These are phyloP conservation scores for Phycodurus eques DNA, from an alignment of 2,113 vertebrate species.

Conservation along the genomic window DNA sequence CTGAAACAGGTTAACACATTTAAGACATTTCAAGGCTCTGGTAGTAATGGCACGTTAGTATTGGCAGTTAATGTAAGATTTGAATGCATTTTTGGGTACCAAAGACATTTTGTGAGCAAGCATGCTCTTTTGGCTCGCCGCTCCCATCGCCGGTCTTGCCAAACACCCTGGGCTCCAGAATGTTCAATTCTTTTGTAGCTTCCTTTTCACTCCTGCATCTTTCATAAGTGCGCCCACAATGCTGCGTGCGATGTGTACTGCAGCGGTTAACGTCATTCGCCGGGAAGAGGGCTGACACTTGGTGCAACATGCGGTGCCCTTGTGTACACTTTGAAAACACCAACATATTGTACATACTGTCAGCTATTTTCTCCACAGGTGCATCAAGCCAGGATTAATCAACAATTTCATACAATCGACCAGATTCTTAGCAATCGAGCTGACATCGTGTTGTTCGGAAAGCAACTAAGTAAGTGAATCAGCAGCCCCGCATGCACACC, in stretches of 20 bases:
- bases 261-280: conserved; percentile 12
- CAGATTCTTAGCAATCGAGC: neutral
- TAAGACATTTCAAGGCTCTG: conserved; percentile 28
- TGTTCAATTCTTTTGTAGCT: conserved; percentile 41
- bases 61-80: neutral
- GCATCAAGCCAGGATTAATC: neutral
- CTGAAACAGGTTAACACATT: neutral
- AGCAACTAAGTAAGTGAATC: neutral
- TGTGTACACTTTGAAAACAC: conserved; percentile 1
- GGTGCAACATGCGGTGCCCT: neutral
- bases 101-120: conserved; percentile 20
- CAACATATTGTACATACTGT: conserved; percentile 1
- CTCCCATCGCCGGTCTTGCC: conserved; percentile 7
- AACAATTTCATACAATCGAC: neutral
- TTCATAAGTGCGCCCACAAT: conserved; percentile 25
- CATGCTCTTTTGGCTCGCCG: conserved; percentile 5
- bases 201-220: conserved; percentile 31
- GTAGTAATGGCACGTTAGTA: conserved; percentile 8
- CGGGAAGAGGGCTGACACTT: conserved; percentile 14
- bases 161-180: conserved; percentile 28
- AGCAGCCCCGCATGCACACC: neutral
- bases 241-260: conserved; percentile 17
- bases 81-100: conserved; percentile 7
- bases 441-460: neutral
- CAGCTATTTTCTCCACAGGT: neutral